Evolutionary conservation across 2,113 vertebrate genomes (phyloP), one percentile per base, ranked within the genome.

Genomic region (Gadus macrocephalus): DNA sequence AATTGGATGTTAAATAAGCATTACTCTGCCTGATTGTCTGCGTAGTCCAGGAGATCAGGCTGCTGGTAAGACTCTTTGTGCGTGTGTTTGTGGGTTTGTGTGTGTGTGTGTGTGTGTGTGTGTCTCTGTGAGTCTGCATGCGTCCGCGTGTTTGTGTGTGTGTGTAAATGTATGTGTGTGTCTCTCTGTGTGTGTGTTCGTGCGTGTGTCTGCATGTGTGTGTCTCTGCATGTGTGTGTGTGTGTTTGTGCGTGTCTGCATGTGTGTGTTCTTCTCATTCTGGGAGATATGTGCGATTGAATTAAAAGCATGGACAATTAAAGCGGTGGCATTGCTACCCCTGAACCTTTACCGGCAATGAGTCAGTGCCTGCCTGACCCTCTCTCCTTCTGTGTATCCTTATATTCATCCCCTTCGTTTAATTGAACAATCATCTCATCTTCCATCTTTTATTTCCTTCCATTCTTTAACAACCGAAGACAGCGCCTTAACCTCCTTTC

Each of bases 1-100:
- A 92, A 92, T 93, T 92, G 90, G 89, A 91, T 91, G 91, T 93
- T 93, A 92, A 93, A 91, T 91, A 93, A 92, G 87, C 89, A 92
- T 92, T 90, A 91, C 91, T 88, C 69, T 56, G 56, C 75, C 81
- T 89, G 88, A 90, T 90, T 92, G 89, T 89, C 83, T 90, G 84
- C 76, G 79, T 81, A 68, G 75, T 76, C 72, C 77, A 69, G 70
- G 71, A 85, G 83, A 85, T 84, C 78, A 76, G 81, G 82, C 66
- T 78, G 83, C 82, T 85, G 78, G 78, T 80, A 75, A 88, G 76
- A 82, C 83, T 75, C 68, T 76, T 73, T 77, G 68, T 79, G 67
- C 62, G 77, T 84, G 66, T 31, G 53, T 67, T 72, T 76, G 75
- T 81, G 67, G 66, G 70, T 69, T 16, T 59, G 56, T 59, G 7